Evolutionary conservation across 2,888 invertebrate species (phyloP), one percentile per base, ranked within the genome.

Genomic region (Gryllus longicercus): DNA sequence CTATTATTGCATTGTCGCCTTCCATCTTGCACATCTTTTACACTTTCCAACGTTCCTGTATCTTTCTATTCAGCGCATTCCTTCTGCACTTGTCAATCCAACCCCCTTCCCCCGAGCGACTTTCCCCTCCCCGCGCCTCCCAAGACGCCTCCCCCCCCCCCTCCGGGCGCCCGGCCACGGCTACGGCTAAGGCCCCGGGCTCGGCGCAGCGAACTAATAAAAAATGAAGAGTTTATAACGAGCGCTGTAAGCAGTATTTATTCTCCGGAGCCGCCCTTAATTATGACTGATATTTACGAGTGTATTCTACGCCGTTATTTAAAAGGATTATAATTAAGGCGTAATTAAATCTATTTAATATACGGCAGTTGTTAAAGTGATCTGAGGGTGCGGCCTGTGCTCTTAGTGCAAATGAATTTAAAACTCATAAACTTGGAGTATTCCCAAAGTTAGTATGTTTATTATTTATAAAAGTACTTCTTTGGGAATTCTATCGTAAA

Each of bases 241-340:
- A 63, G 63, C 63, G 63, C n/a, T n/a, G n/a, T 63, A 63, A 63
- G n/a, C 63, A n/a, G 63, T 63, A 63, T 63, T 63, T 63, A 63
- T 63, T 14, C 63, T 16, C n/a, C 63, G 16, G n/a, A 14, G 16
- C 14, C 63, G 63, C n/a, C 63, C 63, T 63, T 63, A 63, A 63
- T 63, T 63, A 63, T 63, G 14, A 5, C 63, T 63, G 16, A 63
- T 63, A 63, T 63, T 63, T 63, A 63, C 63, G 63, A 63, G 63
- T 63, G 63, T 63, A 63, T n/a, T 63, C 16, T n/a, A n/a, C 16
- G 8, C n/a, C 63, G 63, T 63, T 63, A 63, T 63, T 63, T 63
- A 63, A 63, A 63, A 63, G 38, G 63, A 63, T 63, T 63, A 63
- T 63, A 63, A 63, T 63, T 63, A 63, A 63, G 63, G n/a, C 63